Base-by-base conservation (phyloP, 1,140 invertebrate species). In the Diploscapter pachys region DNA sequence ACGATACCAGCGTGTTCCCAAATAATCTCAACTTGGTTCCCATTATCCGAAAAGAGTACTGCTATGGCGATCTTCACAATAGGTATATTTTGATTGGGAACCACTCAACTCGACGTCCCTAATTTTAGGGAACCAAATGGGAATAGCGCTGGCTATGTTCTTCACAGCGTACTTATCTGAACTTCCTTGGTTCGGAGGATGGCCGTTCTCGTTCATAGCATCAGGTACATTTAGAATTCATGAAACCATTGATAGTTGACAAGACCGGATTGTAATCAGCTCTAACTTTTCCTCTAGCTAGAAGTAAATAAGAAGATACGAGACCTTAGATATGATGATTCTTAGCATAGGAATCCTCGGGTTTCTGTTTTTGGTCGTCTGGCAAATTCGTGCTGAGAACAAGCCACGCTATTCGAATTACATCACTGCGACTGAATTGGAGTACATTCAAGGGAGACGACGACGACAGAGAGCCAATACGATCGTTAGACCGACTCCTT, bases 1-100 rank as follows among this genome's bases (percentile, higher is more conserved):
- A 55, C 73, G 55, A 73, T 77, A 5, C 75, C 75, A 3, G 64
- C 63, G 54, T 70, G 75, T 54, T 75, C 72, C 50, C 52, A 68
- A 11, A 76, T 77, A 56, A 61, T 77, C 13, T 72, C 75, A 31
- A 65, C 59, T 49, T 77, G 75, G 75, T 77, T 77, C 57, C 71
- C 75, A 62, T 13, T 73, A 2, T 67, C 57, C 11, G 75, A 77
- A 61, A 74, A 72, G 51, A 75, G 71, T 53, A 77, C 75, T 5
- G 75, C 71, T 2, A 77, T 77, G 75, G 75, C 75, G 5, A 72
- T 77, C 13, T 77, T 77, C 72, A 77, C 75, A 11, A 77, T 71
- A 4, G 75, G 31, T 31, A 31, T 31, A 31, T 1, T 31, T 31
- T 31, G 31, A 31, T 31, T 31, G 31, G 31, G 31, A 31, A 31